Evolutionary conservation across 2,888 invertebrate species (phyloP).

Genomic region (Microctonus aethiopoides): DNA sequence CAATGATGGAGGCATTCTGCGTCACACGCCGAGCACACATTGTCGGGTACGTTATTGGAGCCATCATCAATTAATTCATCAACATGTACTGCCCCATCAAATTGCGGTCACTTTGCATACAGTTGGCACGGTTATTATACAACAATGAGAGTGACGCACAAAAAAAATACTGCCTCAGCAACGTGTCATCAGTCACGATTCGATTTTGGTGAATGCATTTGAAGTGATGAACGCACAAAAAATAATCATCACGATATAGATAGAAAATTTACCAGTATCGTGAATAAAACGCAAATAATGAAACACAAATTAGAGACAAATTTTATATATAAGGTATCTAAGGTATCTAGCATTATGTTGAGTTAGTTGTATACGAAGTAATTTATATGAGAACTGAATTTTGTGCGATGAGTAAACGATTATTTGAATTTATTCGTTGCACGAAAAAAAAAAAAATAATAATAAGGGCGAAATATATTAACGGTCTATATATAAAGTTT

Average conservation of each 20-base stretch:
- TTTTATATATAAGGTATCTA: slow-evolving; percentile 1
- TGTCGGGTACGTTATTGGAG: slow-evolving; percentile 30
- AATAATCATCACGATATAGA: too few species aligned
- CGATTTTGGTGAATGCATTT: slow-evolving; percentile 40
- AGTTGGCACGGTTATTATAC: slow-evolving; percentile 38
- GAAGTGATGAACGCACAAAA: slow-evolving; percentile 4
- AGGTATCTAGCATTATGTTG: too few species aligned
- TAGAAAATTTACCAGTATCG: too few species aligned
- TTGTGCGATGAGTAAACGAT: neutral
- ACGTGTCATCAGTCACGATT: slow-evolving; percentile 50
- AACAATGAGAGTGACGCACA: slow-evolving; percentile 35
- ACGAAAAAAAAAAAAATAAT: neutral
- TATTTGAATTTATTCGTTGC: neutral
- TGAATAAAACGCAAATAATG: neutral
- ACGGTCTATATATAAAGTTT: neutral
- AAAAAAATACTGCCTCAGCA: slow-evolving; percentile 43
- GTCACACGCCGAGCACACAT: slow-evolving; percentile 49
- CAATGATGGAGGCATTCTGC: slow-evolving; percentile 63
- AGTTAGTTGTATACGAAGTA: neutral
- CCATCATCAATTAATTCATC: slow-evolving; percentile 5
- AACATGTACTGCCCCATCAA: slow-evolving; percentile 17
- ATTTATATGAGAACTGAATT: neutral
- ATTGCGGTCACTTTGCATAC: slow-evolving; percentile 33
- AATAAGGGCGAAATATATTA: slow-evolving; percentile 3
- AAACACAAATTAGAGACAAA: neutral